Conservation (phyloP, 2,888 invertebrate genomes). For the Pheosia gnoma region DNA sequence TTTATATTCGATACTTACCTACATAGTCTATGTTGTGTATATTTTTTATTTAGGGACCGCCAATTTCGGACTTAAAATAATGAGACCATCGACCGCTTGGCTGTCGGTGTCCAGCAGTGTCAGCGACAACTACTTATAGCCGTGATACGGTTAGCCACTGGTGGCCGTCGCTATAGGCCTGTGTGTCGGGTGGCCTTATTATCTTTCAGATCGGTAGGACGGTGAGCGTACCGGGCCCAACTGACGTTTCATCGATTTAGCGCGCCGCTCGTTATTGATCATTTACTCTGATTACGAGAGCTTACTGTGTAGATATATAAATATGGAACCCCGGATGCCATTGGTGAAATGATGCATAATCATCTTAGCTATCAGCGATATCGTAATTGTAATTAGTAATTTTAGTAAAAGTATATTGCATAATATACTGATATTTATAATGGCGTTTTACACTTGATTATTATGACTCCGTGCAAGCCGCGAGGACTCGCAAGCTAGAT, state of each 20-base stretch:
- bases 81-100: too few species aligned
- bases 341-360: slow-evolving; percentile 55
- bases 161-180: not conserved
- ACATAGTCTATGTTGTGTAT: too few species aligned
- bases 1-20: too few species aligned
- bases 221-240: slow-evolving; percentile 31
- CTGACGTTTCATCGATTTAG: slow-evolving; percentile 63
- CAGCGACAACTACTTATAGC: not conserved
- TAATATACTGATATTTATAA: not conserved
- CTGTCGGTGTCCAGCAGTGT: too few species aligned
- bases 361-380: slow-evolving; percentile 38
- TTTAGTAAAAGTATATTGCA: slow-evolving; percentile 24
- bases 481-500: not conserved
- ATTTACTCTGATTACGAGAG: slow-evolving; percentile 57
- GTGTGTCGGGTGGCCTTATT: slow-evolving; percentile 43
- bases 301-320: slow-evolving; percentile 27
- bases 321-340: slow-evolving; percentile 46
- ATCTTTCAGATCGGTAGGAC: slow-evolving; percentile 54
- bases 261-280: slow-evolving; percentile 55
- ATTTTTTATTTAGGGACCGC: too few species aligned
- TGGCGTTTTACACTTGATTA: not conserved
- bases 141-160: not conserved
- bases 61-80: too few species aligned
- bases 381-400: slow-evolving; percentile 40
- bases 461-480: not conserved